Percentiles rank a stretch among this genome's conserved stretches.
phyloP scores from a whole-genome alignment of 2,113 vertebrate genomes.

The Cynopterus brachyotis region DNA sequence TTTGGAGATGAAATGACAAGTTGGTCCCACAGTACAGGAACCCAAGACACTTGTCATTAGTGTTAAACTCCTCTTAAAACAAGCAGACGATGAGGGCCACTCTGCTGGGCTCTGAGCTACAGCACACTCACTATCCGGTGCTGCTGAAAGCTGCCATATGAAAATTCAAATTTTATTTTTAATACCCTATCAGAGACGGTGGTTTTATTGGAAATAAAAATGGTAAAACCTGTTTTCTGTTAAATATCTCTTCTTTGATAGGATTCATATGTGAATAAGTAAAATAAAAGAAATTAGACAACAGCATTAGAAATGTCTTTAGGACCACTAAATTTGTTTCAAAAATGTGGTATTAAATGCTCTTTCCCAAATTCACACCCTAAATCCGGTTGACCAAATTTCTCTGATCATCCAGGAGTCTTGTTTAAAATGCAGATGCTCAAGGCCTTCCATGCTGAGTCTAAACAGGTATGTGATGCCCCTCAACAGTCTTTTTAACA shows the following conservation, averaged over 20 bases:
- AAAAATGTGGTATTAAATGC: constrained; percentile 78
- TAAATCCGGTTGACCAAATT: constrained; percentile 30
- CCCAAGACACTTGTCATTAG: background rate
- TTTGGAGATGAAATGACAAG: background rate
- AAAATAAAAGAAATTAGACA: constrained; percentile 47
- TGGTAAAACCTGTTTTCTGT: constrained; percentile 15
- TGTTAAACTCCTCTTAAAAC: background rate
- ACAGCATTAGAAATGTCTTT: constrained; percentile 57
- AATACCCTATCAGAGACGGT: constrained; percentile 12
- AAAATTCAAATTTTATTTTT: constrained; percentile 57
- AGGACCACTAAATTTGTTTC: constrained; percentile 62
- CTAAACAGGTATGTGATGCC: background rate
- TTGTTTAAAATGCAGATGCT: constrained; percentile 2
- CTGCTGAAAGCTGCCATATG: background rate
- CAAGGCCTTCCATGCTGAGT: background rate
- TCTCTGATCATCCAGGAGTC: background rate
- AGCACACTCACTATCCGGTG: background rate
- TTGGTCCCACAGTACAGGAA: constrained; percentile 6
- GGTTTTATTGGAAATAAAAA: constrained; percentile 28
- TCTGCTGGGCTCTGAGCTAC: background rate
- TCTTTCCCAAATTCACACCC: constrained; percentile 83
- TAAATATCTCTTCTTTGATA: constrained; percentile 31
- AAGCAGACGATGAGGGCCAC: background rate
- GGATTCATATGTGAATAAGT: background rate
- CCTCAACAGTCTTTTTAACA: background rate